A percentile compares a stretch with the other conserved stretches of the same genome.
Evolutionary conservation across 2,797 vertebrate species (phyloP).

Genomic region (Liasis olivaceus): DNA sequence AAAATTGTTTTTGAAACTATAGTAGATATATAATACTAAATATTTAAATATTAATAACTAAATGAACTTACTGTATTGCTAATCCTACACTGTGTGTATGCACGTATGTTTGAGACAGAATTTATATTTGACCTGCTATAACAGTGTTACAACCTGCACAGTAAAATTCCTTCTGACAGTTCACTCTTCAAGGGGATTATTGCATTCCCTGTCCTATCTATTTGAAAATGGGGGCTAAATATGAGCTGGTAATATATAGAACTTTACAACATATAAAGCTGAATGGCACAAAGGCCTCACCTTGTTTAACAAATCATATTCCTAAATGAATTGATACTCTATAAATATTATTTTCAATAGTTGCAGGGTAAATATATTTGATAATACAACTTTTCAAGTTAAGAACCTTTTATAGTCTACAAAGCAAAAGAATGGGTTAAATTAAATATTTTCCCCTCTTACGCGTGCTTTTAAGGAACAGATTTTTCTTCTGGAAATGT

Average conservation of each 20-base stretch:
- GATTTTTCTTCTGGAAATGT: conserved; percentile 81
- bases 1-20: neutral
- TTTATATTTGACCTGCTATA: neutral
- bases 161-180: neutral
- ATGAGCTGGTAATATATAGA: neutral
- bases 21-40: too few relatives aligned
- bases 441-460: conserved; percentile 61
- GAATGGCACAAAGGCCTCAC: neutral
- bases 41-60: too few relatives aligned
- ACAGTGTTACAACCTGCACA: neutral
- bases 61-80: neutral
- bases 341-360: conserved; percentile 23
- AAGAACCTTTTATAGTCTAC: conserved; percentile 24
- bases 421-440: conserved; percentile 33
- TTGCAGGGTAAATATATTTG: neutral
- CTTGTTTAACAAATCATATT: neutral
- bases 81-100: neutral
- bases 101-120: neutral
- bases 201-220: neutral
- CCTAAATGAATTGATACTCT: neutral
- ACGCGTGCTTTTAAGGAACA: conserved; percentile 91
- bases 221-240: neutral
- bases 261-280: neutral
- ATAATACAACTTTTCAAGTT: conserved; percentile 25
- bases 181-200: neutral